Percentiles rank a stretch among this genome's conserved stretches.
phyloP scores from a whole-genome alignment of 2,888 invertebrate genomes.

The Ormyrus thymus region DNA sequence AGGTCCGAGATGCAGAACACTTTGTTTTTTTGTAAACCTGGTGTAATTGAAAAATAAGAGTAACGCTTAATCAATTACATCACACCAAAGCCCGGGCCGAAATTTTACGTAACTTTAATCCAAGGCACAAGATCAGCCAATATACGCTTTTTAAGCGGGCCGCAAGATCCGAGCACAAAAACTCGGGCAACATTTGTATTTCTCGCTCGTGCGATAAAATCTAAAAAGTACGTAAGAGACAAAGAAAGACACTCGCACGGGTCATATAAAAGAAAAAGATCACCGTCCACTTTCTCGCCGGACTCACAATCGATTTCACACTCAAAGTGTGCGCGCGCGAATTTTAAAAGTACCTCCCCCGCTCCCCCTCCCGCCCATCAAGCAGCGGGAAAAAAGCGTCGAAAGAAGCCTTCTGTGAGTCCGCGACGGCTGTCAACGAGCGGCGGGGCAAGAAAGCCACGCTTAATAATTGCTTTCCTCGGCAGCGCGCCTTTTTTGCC shows the following conservation, averaged over 20 bases:
- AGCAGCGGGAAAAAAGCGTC: not conserved
- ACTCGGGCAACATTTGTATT: too few species aligned
- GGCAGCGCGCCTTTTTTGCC: constrained; percentile 1
- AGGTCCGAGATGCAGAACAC: too few species aligned
- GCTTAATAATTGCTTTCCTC: constrained; percentile 2
- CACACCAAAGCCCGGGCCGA: too few species aligned
- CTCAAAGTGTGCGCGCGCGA: not conserved
- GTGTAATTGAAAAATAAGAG: too few species aligned
- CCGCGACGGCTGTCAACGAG: too few species aligned
- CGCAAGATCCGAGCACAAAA: too few species aligned
- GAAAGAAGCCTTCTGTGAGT: not conserved
- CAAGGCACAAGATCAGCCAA: too few species aligned
- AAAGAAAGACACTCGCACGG: not conserved
- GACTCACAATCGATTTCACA: constrained; percentile 21
- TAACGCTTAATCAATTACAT: too few species aligned
- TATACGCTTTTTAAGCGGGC: too few species aligned
- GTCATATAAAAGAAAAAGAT: not conserved
- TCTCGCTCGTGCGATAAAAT: not conserved
- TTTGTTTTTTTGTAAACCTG: too few species aligned
- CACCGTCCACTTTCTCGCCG: not conserved
- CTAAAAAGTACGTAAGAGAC: constrained; percentile 3
- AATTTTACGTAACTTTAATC: too few species aligned
- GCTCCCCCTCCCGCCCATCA: too few species aligned
- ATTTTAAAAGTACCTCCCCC: constrained; percentile 11
- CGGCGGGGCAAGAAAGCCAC: not conserved